Percentiles rank a stretch among this genome's conserved stretches.
These are phyloP conservation scores for Umimayanthus chanpuru DNA, from an alignment of 92 coral and sea anemone species.

Conservation along the genomic window DNA sequence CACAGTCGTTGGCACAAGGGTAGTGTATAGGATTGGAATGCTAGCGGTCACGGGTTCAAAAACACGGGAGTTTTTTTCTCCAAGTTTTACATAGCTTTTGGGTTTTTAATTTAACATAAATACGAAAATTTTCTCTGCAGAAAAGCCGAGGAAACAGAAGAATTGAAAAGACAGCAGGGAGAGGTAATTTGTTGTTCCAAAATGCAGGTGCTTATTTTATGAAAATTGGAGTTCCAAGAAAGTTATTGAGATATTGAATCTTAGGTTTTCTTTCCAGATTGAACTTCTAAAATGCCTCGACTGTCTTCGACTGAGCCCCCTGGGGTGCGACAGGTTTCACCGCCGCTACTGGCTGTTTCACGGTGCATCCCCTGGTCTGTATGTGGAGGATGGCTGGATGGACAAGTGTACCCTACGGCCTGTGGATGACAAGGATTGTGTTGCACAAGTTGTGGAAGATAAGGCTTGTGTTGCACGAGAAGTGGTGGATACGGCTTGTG, in stretches of 20 bases:
- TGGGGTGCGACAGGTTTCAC: conserved; percentile 87
- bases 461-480: not conserved
- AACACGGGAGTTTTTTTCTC: too few species aligned
- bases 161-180: conserved; percentile 11
- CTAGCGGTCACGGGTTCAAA: too few species aligned
- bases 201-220: not conserved
- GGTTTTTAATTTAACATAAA: not conserved
- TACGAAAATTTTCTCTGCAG: not conserved
- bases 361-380: conserved; percentile 68
- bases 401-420: conserved; percentile 17
- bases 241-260: not conserved
- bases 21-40: too few species aligned
- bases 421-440: not conserved
- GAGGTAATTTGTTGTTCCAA: not conserved
- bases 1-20: too few species aligned
- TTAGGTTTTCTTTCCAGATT: conserved; percentile 40
- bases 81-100: too few species aligned
- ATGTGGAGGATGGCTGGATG: conserved; percentile 87
- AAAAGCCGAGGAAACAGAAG: conserved; percentile 13
- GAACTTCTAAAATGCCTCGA: conserved; percentile 55
- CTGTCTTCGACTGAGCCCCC: conserved; percentile 61
- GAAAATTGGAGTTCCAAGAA: not conserved
- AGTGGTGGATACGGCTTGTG: too few species aligned
- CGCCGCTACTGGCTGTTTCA: conserved; percentile 89
- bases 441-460: not conserved